Evolutionary conservation across 2,797 vertebrate species (phyloP).

Genomic region (Vultur gryphus): DNA sequence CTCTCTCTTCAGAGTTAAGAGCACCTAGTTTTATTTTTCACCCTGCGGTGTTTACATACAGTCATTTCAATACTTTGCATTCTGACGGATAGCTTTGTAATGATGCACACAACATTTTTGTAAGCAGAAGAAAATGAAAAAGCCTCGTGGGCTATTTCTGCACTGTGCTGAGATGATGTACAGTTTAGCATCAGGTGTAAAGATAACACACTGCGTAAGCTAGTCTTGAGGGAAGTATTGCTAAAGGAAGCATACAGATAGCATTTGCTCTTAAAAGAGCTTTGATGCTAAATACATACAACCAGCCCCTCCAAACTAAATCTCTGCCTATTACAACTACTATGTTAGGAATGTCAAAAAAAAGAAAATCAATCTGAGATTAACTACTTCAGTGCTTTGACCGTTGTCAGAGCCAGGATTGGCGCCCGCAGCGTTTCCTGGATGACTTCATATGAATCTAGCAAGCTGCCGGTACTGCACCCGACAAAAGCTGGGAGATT

Average conservation of each 20-base stretch:
- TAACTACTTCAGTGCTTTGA: not conserved
- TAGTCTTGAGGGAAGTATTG: not conserved
- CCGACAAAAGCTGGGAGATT: not conserved
- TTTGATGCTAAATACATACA: not conserved
- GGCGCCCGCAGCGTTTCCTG: not conserved
- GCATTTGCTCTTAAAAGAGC: not conserved
- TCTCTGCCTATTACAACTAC: not conserved
- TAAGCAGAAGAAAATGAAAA: not conserved
- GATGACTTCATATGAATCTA: not conserved
- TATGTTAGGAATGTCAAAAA: not conserved
- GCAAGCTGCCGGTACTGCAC: not conserved
- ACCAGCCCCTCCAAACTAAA: not conserved
- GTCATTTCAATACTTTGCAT: not conserved
- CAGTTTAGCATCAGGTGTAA: not conserved
- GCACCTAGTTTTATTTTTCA: not conserved
- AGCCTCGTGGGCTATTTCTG: not conserved
- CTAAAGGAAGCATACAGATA: not conserved
- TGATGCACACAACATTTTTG: not conserved
- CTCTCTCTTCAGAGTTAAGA: not conserved
- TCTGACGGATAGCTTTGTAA: not conserved
- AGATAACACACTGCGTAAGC: not conserved
- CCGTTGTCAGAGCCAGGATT: not conserved
- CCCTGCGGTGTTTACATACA: not conserved
- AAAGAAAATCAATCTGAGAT: not conserved
- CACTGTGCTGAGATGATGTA: not conserved